A percentile compares a stretch with the other conserved stretches of the same genome.
Conservation (phyloP, 2,113 vertebrate species). For the Aepyceros melampus region DNA sequence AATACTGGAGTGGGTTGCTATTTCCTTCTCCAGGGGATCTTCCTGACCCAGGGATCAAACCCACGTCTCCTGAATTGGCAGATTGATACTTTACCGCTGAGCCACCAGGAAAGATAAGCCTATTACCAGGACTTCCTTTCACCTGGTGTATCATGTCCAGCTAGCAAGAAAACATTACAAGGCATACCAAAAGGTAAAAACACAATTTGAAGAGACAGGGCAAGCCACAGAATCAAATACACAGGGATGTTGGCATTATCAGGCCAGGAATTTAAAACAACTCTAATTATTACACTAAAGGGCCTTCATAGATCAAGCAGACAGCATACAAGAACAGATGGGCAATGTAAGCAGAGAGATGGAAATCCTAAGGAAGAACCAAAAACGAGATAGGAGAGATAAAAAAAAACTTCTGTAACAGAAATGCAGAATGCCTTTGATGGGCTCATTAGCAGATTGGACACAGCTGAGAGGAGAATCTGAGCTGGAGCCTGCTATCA, state of each 20-base stretch:
- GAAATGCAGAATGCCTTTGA: neutral
- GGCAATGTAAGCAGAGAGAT: neutral
- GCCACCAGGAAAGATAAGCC: neutral
- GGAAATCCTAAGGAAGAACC: neutral
- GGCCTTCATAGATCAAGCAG: neutral
- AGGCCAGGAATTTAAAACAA: neutral
- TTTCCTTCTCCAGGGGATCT: neutral
- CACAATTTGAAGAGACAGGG: neutral
- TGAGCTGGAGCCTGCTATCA: neutral
- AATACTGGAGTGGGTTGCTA: neutral
- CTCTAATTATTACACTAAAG: neutral
- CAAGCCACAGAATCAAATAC: neutral
- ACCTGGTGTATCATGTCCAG: neutral
- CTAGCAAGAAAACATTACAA: neutral
- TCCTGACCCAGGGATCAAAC: neutral
- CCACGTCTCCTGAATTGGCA: neutral
- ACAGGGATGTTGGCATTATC: neutral
- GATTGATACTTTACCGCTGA: neutral
- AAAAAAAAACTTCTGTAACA: neutral
- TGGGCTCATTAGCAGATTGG: neutral
- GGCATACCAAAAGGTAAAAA: neutral
- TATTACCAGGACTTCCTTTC: neutral
- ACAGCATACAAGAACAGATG: neutral
- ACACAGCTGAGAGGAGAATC: neutral
- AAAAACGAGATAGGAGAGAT: neutral